Conservation (phyloP, 2,797 vertebrate genomes). For the Acanthiza pusilla region DNA sequence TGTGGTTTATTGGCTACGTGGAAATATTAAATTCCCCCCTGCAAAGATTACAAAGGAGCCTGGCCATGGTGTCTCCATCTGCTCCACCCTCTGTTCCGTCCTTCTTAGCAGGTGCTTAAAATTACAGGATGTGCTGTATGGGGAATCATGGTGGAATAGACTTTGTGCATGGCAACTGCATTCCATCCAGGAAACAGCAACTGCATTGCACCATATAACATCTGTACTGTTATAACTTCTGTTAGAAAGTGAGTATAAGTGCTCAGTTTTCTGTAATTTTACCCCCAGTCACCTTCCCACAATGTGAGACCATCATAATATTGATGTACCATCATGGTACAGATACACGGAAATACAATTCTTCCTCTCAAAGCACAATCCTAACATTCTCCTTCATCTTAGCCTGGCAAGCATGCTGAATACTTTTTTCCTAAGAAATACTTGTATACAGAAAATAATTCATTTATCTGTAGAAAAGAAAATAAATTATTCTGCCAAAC, state of each 20-base stretch:
- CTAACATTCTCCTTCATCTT: neutral
- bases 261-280: neutral
- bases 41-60: neutral
- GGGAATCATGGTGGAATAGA: neutral
- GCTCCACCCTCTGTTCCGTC: neutral
- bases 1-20: neutral
- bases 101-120: neutral
- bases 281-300: neutral
- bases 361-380: neutral
- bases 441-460: neutral
- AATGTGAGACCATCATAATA: neutral
- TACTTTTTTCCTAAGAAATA: neutral
- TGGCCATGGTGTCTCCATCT: rapidly evolving
- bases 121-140: neutral
- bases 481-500: neutral
- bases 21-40: neutral
- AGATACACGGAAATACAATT: neutral
- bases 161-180: rapidly evolving
- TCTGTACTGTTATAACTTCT: no score
- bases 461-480: neutral
- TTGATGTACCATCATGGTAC: neutral
- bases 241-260: neutral
- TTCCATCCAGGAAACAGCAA: neutral
- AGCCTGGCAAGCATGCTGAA: neutral
- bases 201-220: rapidly evolving